phyloP scores from a whole-genome alignment of 2,797 vertebrate genomes.

The Rhinella marina region DNA sequence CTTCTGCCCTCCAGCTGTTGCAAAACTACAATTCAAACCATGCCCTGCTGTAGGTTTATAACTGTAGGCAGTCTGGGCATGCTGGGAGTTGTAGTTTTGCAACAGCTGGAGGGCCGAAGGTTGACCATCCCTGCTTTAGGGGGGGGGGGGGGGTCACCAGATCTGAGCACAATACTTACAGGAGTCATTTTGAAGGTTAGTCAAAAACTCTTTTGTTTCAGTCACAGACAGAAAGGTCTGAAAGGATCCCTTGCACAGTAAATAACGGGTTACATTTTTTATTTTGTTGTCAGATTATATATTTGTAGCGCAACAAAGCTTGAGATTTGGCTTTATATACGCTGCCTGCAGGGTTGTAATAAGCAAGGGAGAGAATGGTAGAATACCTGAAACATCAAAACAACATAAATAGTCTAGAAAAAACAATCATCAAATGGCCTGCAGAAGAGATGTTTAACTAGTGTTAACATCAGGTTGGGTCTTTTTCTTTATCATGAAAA shows the following conservation, averaged over 20 bases:
- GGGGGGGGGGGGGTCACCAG: too few species aligned
- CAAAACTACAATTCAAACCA: too few species aligned
- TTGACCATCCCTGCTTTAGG: too few species aligned
- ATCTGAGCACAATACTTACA: too few species aligned
- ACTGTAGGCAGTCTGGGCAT: too few species aligned
- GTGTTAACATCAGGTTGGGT: conserved; percentile 45
- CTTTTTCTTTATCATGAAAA: conserved; percentile 40
- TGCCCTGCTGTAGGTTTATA: too few species aligned
- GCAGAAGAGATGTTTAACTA: conserved; percentile 50
- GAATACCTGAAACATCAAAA: conserved; percentile 54
- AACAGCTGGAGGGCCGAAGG: too few species aligned
- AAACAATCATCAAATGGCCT: conserved; percentile 54
- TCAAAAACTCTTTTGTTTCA: not conserved
- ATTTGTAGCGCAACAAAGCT: conserved; percentile 47
- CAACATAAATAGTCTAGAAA: conserved; percentile 48
- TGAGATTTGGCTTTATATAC: conserved; percentile 49
- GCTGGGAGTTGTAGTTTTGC: too few species aligned
- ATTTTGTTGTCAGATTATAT: conserved; percentile 37
- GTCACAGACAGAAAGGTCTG: not conserved
- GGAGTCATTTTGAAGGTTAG: too few species aligned
- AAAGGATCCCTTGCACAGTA: not conserved
- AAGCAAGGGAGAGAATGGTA: conserved; percentile 34
- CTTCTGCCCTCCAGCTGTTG: too few species aligned
- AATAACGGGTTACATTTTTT: conserved; percentile 39
- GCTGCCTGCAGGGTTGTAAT: conserved; percentile 51